Percentiles rank a stretch among this genome's conserved stretches.
Conservation (phyloP, 2,888 invertebrate genomes). For the Meliscaeva auricollis region DNA sequence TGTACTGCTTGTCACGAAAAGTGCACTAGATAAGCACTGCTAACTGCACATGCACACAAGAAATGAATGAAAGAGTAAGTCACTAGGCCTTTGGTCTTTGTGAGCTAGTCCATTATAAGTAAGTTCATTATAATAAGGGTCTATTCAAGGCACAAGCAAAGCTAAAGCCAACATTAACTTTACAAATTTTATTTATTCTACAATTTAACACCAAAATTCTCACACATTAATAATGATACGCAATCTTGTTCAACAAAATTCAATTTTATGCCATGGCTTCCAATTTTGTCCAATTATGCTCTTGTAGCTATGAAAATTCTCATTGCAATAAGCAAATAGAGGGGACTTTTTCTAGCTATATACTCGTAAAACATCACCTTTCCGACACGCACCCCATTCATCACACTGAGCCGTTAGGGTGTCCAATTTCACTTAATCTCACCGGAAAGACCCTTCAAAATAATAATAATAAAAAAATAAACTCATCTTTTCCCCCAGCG, state of each 20-base stretch:
- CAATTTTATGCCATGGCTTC: conserved; percentile 29
- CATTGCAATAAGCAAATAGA: conserved; percentile 8
- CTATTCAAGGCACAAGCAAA: too few species aligned
- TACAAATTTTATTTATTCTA: too few species aligned
- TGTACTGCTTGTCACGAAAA: too few species aligned
- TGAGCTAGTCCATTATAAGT: too few species aligned
- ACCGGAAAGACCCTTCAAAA: conserved; percentile 43
- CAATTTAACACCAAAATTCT: too few species aligned
- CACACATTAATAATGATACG: background rate
- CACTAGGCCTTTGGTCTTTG: too few species aligned
- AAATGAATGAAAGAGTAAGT: too few species aligned
- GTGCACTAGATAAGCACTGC: too few species aligned
- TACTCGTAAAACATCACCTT: conserved; percentile 31
- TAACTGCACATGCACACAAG: too few species aligned
- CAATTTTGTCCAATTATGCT: conserved; percentile 23
- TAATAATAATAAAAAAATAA: background rate
- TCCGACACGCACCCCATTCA: conserved; percentile 50
- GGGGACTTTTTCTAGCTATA: background rate
- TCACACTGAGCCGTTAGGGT: conserved; percentile 47
- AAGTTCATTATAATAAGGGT: too few species aligned
- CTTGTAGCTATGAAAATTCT: background rate
- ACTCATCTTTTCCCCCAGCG: conserved; percentile 30
- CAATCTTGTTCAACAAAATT: conserved; percentile 22
- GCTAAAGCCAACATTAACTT: too few species aligned
- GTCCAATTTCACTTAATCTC: conserved; percentile 70